Percentiles rank a stretch among this genome's conserved stretches.
phyloP scores from a whole-genome alignment of 2,113 vertebrate species.

The Eptatretus burgeri region DNA sequence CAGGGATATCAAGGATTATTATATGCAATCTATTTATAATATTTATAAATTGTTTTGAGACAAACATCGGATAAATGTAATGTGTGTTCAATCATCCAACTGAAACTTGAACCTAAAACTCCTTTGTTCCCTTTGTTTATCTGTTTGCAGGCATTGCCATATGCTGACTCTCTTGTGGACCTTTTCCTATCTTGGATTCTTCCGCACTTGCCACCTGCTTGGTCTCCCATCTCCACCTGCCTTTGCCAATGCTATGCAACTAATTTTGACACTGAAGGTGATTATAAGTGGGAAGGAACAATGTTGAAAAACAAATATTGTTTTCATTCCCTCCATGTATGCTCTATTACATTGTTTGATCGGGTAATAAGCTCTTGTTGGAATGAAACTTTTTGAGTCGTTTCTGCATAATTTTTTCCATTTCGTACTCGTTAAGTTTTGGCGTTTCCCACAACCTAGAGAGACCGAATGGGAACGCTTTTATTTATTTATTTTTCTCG shows the following conservation, averaged over 20 bases:
- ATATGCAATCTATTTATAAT: no score
- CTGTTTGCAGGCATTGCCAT: conserved; percentile 25
- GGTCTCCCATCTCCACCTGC: conserved; percentile 32
- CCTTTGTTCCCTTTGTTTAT: conserved; percentile 1
- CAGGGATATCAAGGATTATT: no score
- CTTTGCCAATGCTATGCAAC: conserved; percentile 47
- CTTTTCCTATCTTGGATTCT: conserved; percentile 57
- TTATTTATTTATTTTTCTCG: no score
- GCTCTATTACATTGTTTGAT: neutral
- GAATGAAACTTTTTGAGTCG: neutral
- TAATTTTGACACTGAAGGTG: conserved; percentile 55
- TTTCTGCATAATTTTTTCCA: neutral
- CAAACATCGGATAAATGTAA: no score
- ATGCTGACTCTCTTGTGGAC: conserved; percentile 36
- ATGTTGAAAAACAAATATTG: neutral
- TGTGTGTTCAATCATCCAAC: no score
- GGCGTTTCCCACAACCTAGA: neutral
- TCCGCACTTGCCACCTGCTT: conserved; percentile 26
- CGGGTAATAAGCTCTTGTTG: neutral
- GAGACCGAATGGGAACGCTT: no score
- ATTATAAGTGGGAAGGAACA: conserved; percentile 1
- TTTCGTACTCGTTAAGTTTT: neutral
- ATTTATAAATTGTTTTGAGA: no score
- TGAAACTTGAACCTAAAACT: no score
- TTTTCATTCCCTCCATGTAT: neutral